Evolutionary conservation across 2,113 vertebrate genomes (phyloP), one percentile per base, ranked within the genome.

Genomic region (Anthoscopus minutus): DNA sequence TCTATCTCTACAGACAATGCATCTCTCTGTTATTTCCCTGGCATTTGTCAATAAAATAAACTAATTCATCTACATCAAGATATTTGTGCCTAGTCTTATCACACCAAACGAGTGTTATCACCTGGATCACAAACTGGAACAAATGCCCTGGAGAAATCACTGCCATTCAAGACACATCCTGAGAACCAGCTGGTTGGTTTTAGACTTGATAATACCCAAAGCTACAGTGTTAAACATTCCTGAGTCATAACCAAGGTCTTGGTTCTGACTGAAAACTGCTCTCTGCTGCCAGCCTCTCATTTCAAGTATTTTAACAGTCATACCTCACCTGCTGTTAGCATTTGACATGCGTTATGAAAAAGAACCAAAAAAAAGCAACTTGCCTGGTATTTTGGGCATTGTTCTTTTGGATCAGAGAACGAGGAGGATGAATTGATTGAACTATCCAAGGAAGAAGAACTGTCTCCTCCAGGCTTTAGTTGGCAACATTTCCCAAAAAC

Each of bases 361-460:
- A 14, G 42, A 60, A 13, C 3, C 18, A 11, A 20, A n/a, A 51
- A 33, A 80, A 42, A 25, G 21, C 11, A 20, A 53, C 62, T 93
- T 97, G 99, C 99, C 98, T 99, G 99, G 95, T 98, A 99, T 93
- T 99, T 99, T 48, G 98, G 98, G 88, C 98, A 98, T 67, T 98
- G 99, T 42, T 99, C 99, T 97, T 98, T 99, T 61, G 97, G 83
- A 94, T 99, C 99, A 8, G 98, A 99, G 88, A 98, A 97, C 0
- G 90, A 97, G 37, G 96, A 96, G 28, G 97, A 96, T 42, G 98
- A 98, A 85, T 98, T 99, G 62, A 98, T 97, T 61, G 98, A 99
- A 97, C 99, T 99, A 92, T 99, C 99, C 97, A 99, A 96, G 86
- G 99, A 99, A 72, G 98, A 99, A 96, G 98, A 99, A 97, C 99